Conservation (phyloP, 92 coral and sea anemone genomes). For the Zoanthus gigantus region DNA sequence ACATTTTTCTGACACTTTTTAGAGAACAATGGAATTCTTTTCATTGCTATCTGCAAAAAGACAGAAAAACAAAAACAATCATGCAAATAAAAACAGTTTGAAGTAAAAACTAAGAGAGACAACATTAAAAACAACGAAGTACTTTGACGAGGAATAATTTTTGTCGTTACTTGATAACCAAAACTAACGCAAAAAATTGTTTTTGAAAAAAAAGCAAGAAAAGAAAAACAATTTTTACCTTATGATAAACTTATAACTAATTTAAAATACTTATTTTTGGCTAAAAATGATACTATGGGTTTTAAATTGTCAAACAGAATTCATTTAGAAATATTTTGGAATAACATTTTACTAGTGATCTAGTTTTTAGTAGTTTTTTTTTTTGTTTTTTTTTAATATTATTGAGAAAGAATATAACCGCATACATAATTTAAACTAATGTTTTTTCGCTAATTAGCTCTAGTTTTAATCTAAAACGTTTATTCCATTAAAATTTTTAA, state of each 20-base stretch:
- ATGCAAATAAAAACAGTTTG: background rate
- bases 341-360: background rate
- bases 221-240: no score
- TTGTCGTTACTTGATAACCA: background rate
- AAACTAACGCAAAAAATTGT: background rate
- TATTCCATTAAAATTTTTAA: background rate
- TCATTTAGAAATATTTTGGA: background rate
- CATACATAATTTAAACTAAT: background rate
- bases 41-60: background rate
- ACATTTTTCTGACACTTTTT: background rate
- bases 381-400: background rate
- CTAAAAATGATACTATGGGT: no score
- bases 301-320: background rate
- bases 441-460: conserved; percentile 7
- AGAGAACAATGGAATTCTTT: background rate
- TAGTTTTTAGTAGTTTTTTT: background rate
- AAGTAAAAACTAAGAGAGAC: background rate
- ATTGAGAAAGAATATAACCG: background rate
- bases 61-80: background rate
- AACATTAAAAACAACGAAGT: background rate
- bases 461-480: background rate
- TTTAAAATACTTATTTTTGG: no score
- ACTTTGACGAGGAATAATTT: background rate
- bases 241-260: no score
- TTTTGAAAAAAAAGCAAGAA: no score